Base-by-base conservation (phyloP, 1,140 invertebrate genomes). In the Akabosia matsudoensis region DNA sequence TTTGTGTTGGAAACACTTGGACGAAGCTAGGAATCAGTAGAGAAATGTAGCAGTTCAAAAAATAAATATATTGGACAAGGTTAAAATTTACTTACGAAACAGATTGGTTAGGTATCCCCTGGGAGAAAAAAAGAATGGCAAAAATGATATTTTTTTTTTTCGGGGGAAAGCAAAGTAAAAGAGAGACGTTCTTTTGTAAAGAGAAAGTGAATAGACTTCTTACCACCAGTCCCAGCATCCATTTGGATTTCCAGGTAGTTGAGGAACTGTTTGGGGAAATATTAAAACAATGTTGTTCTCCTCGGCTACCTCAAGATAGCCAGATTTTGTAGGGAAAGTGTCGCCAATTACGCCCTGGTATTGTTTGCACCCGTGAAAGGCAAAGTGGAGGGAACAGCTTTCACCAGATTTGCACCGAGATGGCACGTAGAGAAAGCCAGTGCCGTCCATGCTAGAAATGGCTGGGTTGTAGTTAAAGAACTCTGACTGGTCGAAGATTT, bases 191-290 rank as follows among this genome's bases (percentile, higher is more conserved):
- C 3, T 13, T 56, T 16, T 56, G 22, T 56, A 13, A 56, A 24
- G 54, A 56, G 24, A 24, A 13, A 56, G n/a, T 56, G n/a, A 13
- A 7, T 13, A 13, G 14, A 56, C 4, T 56, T n/a, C 37, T 16
- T 72, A 72, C 80, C 81, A 86, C 85, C 85, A 86, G 72, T 86
- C 85, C 84, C 84, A 86, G 79, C 86, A 86, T 1, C 84, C 84
- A 14, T 83, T 78, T 14, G 83, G 83, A 74, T 86, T 86, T 22
- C n/a, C n/a, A 14, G 70, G 1, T 16, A 75, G n/a, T 37, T 74
- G 78, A 0, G 33, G 33, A n/a, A 80, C 78, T 10, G 81, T 83
- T 82, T 86, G 85, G 22, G 85, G 85, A 81, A 86, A 86, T 0
- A 86, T 78, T 10, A 86, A 82, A 74, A 86, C 84, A 77, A 86